A percentile compares a stretch with the other conserved stretches of the same genome.
These are phyloP conservation scores for Sebastes steindachneri DNA, from an alignment of 2,797 vertebrate species.

Conservation along the genomic window DNA sequence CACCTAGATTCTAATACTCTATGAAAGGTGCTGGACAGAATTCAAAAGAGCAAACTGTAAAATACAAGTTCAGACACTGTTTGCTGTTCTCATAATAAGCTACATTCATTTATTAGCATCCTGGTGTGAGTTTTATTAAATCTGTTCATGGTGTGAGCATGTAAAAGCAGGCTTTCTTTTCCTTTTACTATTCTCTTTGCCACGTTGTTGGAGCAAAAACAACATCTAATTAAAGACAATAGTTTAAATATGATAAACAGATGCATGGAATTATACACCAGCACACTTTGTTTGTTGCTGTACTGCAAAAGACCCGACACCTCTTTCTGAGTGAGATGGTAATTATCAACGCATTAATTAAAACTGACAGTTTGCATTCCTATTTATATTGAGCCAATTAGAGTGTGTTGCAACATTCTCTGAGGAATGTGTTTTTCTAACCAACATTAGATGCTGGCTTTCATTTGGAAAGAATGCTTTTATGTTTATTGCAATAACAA, in stretches of 20 bases:
- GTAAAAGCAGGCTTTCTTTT: not conserved
- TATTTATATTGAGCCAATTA: conserved; percentile 48
- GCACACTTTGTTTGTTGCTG: conserved; percentile 14
- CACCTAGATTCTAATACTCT: not conserved
- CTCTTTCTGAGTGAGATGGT: conserved; percentile 6
- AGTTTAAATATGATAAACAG: conserved; percentile 36
- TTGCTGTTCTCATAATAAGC: not conserved
- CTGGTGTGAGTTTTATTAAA: conserved; percentile 1
- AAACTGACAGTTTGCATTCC: conserved; percentile 44
- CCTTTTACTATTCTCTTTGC: not conserved
- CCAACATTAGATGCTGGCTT: conserved; percentile 14
- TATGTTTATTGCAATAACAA: conserved; percentile 5
- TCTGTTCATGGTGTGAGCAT: not conserved
- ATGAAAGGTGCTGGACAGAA: not conserved
- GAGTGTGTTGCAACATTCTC: conserved; percentile 7
- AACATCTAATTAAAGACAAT: conserved; percentile 45
- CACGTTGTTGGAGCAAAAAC: conserved; percentile 8
- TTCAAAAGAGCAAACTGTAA: not conserved
- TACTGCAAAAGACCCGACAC: not conserved
- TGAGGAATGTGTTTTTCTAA: conserved; percentile 6
- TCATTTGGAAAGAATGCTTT: conserved; percentile 6
- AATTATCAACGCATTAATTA: conserved; percentile 60
- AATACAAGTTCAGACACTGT: not conserved
- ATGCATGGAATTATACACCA: conserved; percentile 5
- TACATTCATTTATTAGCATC: not conserved